A percentile compares a stretch with the other conserved stretches of the same genome.
phyloP scores from a whole-genome alignment of 2,797 vertebrate genomes.

The Apodemus agrarius region DNA sequence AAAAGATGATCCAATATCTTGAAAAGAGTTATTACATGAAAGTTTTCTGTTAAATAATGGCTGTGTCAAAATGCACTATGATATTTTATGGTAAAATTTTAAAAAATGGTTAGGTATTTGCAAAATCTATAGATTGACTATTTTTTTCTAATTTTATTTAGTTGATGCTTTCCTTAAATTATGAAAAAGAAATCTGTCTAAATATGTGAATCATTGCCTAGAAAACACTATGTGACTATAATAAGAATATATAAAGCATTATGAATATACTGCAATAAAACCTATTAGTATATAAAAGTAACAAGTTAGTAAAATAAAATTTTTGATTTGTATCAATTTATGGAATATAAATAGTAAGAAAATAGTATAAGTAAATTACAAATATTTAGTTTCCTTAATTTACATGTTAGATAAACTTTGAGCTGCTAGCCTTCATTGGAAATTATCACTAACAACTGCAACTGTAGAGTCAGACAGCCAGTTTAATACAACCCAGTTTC shows the following conservation, averaged over 20 bases:
- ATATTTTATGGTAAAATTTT: not conserved
- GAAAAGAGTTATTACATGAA: not conserved
- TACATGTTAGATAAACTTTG: not conserved
- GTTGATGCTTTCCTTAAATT: not conserved
- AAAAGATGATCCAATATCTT: not conserved
- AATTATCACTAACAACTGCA: not conserved
- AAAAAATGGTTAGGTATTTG: conserved; percentile 14
- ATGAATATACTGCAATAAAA: not conserved
- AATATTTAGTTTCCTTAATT: not conserved
- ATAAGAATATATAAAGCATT: not conserved
- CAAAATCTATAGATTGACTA: not conserved
- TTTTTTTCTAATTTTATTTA: not conserved
- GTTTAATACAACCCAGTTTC: not conserved
- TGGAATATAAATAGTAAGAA: not conserved
- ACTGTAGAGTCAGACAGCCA: not conserved
- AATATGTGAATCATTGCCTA: not conserved
- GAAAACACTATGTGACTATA: not conserved
- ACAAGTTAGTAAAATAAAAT: not conserved
- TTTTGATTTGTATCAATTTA: not conserved
- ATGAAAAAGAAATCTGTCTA: not conserved
- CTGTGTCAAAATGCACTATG: not conserved
- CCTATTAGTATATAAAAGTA: not conserved
- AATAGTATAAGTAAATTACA: not conserved
- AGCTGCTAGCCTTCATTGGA: fast-evolving
- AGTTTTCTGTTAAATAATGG: not conserved